These are phyloP conservation scores for Typhlichthys eigenmanni DNA, from an alignment of 2,797 vertebrate species.

Conservation along the genomic window DNA sequence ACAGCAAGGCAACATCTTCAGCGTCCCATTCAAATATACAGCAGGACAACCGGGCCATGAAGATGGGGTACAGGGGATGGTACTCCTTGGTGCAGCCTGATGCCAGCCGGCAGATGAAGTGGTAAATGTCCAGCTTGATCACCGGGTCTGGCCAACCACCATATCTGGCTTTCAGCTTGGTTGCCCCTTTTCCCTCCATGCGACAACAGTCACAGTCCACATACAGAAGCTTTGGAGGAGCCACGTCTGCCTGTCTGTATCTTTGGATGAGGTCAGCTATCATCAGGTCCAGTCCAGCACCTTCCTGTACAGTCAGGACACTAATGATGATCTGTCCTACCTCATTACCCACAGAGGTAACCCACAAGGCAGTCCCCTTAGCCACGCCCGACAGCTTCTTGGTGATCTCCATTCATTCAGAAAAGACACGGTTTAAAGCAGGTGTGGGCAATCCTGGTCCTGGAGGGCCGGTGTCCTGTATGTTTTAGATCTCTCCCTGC, in stretches of 20 bases:
- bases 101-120: not conserved
- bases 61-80: constrained; percentile 9
- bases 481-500: too few relatives aligned
- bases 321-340: constrained; percentile 19
- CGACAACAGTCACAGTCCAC: constrained; percentile 23
- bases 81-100: constrained; percentile 1
- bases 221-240: constrained; percentile 6
- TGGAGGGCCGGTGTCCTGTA: too few relatives aligned
- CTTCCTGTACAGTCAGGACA: constrained; percentile 20
- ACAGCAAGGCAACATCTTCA: constrained; percentile 9
- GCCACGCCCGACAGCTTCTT: constrained; percentile 6
- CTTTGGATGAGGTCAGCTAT: not conserved
- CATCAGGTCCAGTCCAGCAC: constrained; percentile 17
- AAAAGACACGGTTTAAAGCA: too few relatives aligned
- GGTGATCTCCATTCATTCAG: not conserved
- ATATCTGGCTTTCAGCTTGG: constrained; percentile 1
- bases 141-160: constrained; percentile 2
- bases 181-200: not conserved
- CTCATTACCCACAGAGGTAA: constrained; percentile 19
- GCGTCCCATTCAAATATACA: constrained; percentile 23
- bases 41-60: not conserved
- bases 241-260: constrained; percentile 2
- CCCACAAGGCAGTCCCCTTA: constrained; percentile 17
- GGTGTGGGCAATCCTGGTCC: too few relatives aligned
- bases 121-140: constrained; percentile 15